Evolutionary conservation across 2,888 invertebrate species (phyloP), one percentile per base, ranked within the genome.

Genomic region (Rapana venosa): DNA sequence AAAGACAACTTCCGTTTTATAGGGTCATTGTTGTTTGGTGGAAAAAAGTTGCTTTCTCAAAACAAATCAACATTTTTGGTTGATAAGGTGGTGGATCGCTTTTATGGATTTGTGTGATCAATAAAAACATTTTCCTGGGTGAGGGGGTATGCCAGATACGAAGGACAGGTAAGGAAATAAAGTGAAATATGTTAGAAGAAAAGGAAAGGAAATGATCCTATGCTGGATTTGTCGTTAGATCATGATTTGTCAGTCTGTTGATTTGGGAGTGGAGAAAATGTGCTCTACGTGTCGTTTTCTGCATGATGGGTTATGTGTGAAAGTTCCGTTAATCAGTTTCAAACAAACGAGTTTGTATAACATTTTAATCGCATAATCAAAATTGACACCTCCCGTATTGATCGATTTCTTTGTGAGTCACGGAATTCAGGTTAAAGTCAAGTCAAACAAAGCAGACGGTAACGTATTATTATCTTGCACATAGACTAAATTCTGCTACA

Each of bases 121-220:
- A n/a, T 74, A 61, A 6, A n/a, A 61, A 47, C 58, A 47, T 84
- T 58, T 20, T 56, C 47, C 85, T 89, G 74, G 89, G 36, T 89
- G 90, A 77, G 90, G 88, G 91, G 92, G 88, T 90, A 93, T 93
- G 93, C 93, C 93, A 90, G 92, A 93, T 90, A 91, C 93, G 86
- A 92, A 92, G 88, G 92, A 93, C 87, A 92, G 92, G 93, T 93
- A 91, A 70, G 87, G 36, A 79, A 5, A 36, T 56, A 89, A 56
- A 2, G 35, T 22, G 58, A 47, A n/a, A 74, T 8, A 47, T 36
- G n/a, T n/a, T 36, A 58, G 22, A 4, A 30, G 47, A 20, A 74
- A 61, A 47, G 15, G n/a, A 47, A 56, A 74, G 47, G 74, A n/a
- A 70, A 47, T n/a, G 15, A 87, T n/a, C 15, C 1, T n/a, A 47